Evolutionary conservation across 2,113 vertebrate species (phyloP), one percentile per base, ranked within the genome.

Genomic region (Paratilapia polleni): DNA sequence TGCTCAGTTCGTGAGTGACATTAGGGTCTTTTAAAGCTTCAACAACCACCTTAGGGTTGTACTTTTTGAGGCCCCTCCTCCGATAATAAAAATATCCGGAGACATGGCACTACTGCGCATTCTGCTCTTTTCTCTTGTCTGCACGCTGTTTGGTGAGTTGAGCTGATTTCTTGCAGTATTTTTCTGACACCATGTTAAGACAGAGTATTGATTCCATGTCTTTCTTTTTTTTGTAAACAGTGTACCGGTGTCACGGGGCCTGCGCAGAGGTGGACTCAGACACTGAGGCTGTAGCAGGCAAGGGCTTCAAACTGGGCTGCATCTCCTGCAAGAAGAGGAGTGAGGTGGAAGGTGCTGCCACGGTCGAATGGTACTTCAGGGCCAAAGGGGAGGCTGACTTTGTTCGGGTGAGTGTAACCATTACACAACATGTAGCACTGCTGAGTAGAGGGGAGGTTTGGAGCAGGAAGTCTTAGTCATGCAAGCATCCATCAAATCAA

Each of bases 181-280:
- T 8, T 60, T 19, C 58, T n/a, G 5, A 15, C 52, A 19, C 79
- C 12, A 4, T 54, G 19, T 70, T 10, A 6, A 61, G 28, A 10
- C 6, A 26, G 1, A 66, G 24, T 24, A 4, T 13, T n/a, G 15
- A 17, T 3, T 47, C 6, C 6, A 19, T 52, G 2, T n/a, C 8
- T 19, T n/a, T 43, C 20, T 70, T 5, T 52, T 57, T 20, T 14
- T 22, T 56, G 9, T 26, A 2, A 24, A 62, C 92, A 94, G 90
- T 89, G 47, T 64, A 66, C 59, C 80, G 60, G 68, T 86, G 93
- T 28, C 80, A 88, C 0, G 95, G 95, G 3, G 97, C 97, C 60
- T 98, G 97, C 26, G 97, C 97, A 43, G 97, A 98, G 88, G 97
- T 97, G 85, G 97, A 97, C 34, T 97, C 97, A 0, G 96, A 97